Evolutionary conservation across 1,140 invertebrate species (phyloP).

Genomic region (Trialeurodes vaporariorum): DNA sequence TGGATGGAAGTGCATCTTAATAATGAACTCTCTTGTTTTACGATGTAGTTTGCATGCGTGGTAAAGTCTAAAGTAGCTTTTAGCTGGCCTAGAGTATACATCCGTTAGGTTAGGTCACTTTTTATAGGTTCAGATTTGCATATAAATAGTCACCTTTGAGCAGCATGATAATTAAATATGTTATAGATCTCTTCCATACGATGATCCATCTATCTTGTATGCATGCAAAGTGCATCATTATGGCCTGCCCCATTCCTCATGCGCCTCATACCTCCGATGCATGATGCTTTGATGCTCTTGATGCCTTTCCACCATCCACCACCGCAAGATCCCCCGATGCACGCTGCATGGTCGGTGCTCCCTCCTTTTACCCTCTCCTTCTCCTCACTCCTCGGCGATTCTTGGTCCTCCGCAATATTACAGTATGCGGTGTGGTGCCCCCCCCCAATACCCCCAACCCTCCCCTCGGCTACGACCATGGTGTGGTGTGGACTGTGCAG

Average conservation of each 20-base stretch:
- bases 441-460: too few relatives aligned
- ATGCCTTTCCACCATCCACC: too few relatives aligned
- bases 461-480: too few relatives aligned
- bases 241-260: not conserved
- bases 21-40: conserved; percentile 1
- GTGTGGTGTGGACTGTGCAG: too few relatives aligned
- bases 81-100: not conserved
- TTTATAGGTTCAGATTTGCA: not conserved
- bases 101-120: not conserved
- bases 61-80: not conserved
- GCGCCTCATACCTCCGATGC: not conserved
- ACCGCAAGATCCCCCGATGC: too few relatives aligned
- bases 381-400: too few relatives aligned
- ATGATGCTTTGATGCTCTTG: not conserved
- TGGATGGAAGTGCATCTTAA: not conserved
- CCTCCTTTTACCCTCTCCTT: too few relatives aligned
- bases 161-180: conserved; percentile 1
- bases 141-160: not conserved
- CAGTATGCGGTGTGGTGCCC: too few relatives aligned
- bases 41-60: not conserved
- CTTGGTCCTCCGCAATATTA: too few relatives aligned
- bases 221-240: conserved; percentile 5
- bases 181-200: not conserved
- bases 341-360: too few relatives aligned
- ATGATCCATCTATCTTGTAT: conserved; percentile 5